Evolutionary conservation across 2,888 invertebrate genomes (phyloP), one percentile per base, ranked within the genome.

Genomic region (Sminthurinus aureus): DNA sequence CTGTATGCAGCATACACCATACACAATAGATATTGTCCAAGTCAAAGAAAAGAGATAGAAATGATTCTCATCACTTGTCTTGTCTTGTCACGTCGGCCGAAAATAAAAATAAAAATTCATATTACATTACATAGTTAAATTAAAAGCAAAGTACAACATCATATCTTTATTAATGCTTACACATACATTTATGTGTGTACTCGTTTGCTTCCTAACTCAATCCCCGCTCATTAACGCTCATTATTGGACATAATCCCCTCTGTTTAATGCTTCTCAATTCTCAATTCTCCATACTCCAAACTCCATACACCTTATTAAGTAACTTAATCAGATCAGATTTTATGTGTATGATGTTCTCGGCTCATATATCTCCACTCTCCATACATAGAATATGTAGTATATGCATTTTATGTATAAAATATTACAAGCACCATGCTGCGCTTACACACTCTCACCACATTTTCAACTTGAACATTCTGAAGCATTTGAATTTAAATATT

Each of bases 181-280:
- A 74, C 74, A 75, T 80, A 24, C 81, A 81, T 74, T 64, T 74
- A 52, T 24, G n/a, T n/a, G n/a, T n/a, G n/a, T n/a, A n/a, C n/a
- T 73, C 64, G 74, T 81, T 81, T 81, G 81, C 81, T 74, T 81
- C 51, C 81, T 81, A 81, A 81, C 81, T 81, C 75, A 81, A 81
- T 81, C 81, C 64, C 12, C 20, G 26, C 81, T 81, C 58, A 74
- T 81, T 73, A 81, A 20, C 22, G 6, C 22, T 76, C 58, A 22
- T 52, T 22, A n/a, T 24, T 15, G 26, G 75, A 75, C 75, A 20
- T 24, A 71, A 71, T 15, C 24, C 24, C 12, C 11, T 26, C 24
- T 24, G 6, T 71, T 71, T 71, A 71, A 71, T 71, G 71, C 26
- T 26, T 24, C 24, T 22, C 38, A 1, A 38, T 38, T 38, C 38